These are phyloP conservation scores for Acanthochromis polyacanthus DNA, from an alignment of 2,113 vertebrate genomes.

Conservation along the genomic window DNA sequence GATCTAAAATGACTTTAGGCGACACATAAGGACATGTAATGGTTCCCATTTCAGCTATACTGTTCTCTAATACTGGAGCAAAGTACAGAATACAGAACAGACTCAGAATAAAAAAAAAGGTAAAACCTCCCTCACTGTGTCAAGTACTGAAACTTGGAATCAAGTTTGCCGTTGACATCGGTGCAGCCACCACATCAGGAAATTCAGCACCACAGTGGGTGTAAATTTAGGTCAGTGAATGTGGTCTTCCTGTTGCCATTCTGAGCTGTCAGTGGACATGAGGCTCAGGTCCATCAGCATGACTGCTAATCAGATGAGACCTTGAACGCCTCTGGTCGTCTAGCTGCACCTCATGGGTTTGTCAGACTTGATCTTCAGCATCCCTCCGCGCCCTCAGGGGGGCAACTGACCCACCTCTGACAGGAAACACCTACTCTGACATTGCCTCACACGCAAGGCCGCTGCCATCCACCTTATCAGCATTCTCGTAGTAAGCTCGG, in stretches of 20 bases:
- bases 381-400: too few relatives aligned
- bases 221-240: neutral
- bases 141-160: neutral
- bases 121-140: neutral
- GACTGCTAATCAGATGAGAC: neutral
- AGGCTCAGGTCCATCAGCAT: neutral
- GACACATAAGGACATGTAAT: too few relatives aligned
- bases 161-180: neutral
- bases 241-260: conserved; percentile 17
- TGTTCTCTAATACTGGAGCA: neutral
- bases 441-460: neutral
- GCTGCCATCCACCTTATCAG: conserved; percentile 9
- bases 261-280: neutral
- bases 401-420: neutral
- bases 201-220: neutral
- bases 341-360: neutral
- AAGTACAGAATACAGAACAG: neutral
- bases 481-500: neutral
- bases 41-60: too few relatives aligned
- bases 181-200: neutral
- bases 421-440: neutral
- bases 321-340: neutral
- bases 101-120: neutral
- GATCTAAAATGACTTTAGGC: neutral
- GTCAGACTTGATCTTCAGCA: neutral